Evolutionary conservation across 2,113 vertebrate genomes (phyloP).

Genomic region (Peucedramus taeniatus): DNA sequence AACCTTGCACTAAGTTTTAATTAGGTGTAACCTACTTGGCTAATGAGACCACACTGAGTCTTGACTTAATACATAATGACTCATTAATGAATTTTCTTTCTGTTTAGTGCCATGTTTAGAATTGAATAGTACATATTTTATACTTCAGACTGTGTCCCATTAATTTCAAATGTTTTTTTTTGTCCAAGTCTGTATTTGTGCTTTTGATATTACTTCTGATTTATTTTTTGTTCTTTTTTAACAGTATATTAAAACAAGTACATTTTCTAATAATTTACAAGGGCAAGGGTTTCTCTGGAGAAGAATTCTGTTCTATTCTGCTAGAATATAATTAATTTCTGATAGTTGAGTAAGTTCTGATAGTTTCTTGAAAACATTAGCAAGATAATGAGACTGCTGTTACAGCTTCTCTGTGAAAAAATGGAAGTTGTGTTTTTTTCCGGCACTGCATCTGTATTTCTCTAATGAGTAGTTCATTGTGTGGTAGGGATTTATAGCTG

Average conservation of each 20-base stretch:
- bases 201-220: background rate
- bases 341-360: background rate
- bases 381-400: background rate
- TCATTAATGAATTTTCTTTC: constrained; percentile 13
- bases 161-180: background rate
- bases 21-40: constrained; percentile 17
- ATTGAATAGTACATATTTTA: background rate
- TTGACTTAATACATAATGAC: constrained; percentile 1
- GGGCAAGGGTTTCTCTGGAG: background rate
- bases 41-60: background rate
- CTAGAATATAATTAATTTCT: background rate
- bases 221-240: background rate
- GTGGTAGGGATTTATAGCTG: background rate
- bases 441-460: background rate
- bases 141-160: background rate
- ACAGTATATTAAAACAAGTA: background rate
- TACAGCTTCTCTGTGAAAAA: background rate
- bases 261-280: background rate
- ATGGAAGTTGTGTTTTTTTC: background rate
- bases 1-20: background rate
- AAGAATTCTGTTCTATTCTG: background rate
- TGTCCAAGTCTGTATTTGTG: background rate
- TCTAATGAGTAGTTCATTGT: background rate
- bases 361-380: background rate
- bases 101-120: background rate